Base-by-base conservation (phyloP, 1,140 invertebrate genomes). In the Brachionus angularis region DNA sequence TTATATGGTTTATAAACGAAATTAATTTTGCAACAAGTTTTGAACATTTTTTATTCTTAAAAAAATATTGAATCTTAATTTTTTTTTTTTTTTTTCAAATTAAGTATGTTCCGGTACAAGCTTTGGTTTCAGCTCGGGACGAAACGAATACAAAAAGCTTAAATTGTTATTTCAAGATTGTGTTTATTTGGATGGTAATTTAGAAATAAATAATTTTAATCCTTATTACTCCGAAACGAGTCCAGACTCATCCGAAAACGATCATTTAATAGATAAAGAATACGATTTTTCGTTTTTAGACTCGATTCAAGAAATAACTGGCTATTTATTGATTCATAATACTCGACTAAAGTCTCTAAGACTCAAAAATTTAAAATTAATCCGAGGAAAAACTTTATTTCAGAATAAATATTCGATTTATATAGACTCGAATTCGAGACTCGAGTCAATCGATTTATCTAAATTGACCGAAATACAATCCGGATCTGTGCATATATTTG, bases 211-310 rank as follows among this genome's bases (percentile, higher is more conserved):
- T 5, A 67, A 67, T 50, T 67, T 67, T 67, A 23, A 47, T 7
- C 62, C 62, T 25, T 16, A 47, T 2, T 16, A 29, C 12, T 18
- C 36, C 1, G 29, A 67, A 5, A 14, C 21, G 5, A 52, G 23
- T 18, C 10, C 14, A 4, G 49, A 27, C 14, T 47, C 34, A 8
- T 42, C 39, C 10, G 10, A 10, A 10, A 42, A 16, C 39, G 39
- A 42, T 42, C 10, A 16, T 42, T 16, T 42, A 10, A 16, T 42
- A 42, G 39, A 42, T 16, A 10, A 42, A 16, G 23, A 42, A 16
- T 64, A 67, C 21, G 42, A 67, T 34, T 67, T 67, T 67, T 67
- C 62, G 36, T 67, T 67, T 27, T 67, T 67, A n/a, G 47, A 67
- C 18, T 36, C 29, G 7, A 67, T 67, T 14, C 25, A 33, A 2